Percentiles rank a stretch among this genome's conserved stretches.
These are phyloP conservation scores for Phoeniculus purpureus DNA, from an alignment of 2,797 vertebrate species.

Conservation along the genomic window DNA sequence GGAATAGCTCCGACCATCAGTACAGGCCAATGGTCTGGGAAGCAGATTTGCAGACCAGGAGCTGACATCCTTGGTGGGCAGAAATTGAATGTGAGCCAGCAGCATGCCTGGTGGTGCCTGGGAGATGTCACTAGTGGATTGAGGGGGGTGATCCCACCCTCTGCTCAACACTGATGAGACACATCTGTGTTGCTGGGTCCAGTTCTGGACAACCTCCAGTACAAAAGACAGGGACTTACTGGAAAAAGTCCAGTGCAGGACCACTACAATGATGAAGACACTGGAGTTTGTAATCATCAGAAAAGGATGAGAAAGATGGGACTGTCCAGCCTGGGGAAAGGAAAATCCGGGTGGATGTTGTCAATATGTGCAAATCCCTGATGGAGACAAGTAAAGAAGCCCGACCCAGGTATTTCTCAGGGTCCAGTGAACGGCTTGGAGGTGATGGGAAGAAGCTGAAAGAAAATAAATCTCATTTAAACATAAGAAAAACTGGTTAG, in stretches of 20 bases:
- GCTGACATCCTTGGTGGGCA: not conserved
- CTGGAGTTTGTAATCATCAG: rapidly evolving
- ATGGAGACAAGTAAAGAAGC: not conserved
- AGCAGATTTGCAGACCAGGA: not conserved
- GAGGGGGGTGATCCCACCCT: not conserved
- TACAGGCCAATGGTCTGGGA: not conserved
- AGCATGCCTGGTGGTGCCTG: not conserved
- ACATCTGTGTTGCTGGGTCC: too few species aligned
- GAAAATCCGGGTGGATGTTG: not conserved
- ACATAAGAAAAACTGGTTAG: rapidly evolving
- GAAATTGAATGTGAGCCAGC: rapidly evolving
- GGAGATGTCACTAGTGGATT: rapidly evolving
- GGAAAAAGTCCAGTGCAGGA: too few species aligned
- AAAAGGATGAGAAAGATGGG: not conserved
- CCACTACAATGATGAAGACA: not conserved
- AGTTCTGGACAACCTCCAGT: too few species aligned
- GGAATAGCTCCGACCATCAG: not conserved
- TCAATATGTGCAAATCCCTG: not conserved
- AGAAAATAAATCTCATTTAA: not conserved
- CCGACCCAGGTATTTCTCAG: not conserved
- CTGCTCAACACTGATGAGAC: not conserved
- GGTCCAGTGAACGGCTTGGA: not conserved
- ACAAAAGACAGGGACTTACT: rapidly evolving
- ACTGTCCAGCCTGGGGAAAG: not conserved
- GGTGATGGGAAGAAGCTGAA: not conserved